Evolutionary conservation across 2,113 vertebrate species (phyloP).

Genomic region (Uropsilus gracilis): DNA sequence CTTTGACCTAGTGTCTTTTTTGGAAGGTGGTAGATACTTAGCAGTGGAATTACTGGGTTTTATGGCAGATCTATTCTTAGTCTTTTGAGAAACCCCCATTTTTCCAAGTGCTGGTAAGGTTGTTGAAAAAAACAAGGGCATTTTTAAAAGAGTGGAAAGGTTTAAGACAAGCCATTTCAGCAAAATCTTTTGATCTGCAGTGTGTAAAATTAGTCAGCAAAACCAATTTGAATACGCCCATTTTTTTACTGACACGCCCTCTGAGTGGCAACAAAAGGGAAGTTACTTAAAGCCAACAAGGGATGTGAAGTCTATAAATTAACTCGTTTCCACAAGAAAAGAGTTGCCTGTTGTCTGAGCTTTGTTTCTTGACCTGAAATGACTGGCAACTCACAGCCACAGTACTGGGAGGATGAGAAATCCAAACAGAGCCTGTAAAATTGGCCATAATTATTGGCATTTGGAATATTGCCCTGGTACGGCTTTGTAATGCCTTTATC

Average conservation of each 20-base stretch:
- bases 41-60: no score
- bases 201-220: neutral
- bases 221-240: neutral
- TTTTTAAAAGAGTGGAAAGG: neutral
- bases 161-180: neutral
- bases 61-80: no score
- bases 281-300: neutral
- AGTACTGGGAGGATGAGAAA: neutral
- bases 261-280: neutral
- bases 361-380: constrained; percentile 31
- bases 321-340: neutral
- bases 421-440: neutral
- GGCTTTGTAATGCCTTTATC: constrained; percentile 16
- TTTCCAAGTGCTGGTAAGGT: no score
- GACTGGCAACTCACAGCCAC: neutral
- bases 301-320: neutral
- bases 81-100: no score
- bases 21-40: no score
- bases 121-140: neutral
- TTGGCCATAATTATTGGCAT: neutral
- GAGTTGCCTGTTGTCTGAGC: constrained; percentile 14
- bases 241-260: neutral
- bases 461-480: neutral
- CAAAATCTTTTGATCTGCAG: neutral
- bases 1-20: no score